Percentiles rank a stretch among this genome's conserved stretches.
phyloP scores from a whole-genome alignment of 2,113 vertebrate species.

The Furnarius figulus region DNA sequence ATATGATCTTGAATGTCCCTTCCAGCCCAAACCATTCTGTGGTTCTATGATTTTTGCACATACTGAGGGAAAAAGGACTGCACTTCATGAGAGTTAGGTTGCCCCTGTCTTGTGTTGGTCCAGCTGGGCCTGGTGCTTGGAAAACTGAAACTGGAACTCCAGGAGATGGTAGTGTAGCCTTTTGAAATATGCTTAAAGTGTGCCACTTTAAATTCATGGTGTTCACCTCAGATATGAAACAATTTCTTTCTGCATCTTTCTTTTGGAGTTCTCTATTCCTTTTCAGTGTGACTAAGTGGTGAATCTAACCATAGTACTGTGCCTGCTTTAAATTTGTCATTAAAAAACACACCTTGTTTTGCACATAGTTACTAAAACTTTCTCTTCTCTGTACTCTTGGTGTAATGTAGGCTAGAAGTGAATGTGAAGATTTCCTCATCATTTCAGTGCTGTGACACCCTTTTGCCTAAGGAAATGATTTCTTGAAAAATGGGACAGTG shows the following conservation, averaged over 20 bases:
- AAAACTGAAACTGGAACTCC: not conserved
- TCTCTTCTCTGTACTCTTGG: not conserved
- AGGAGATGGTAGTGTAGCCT: not conserved
- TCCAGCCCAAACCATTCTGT: not conserved
- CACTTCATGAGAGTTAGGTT: not conserved
- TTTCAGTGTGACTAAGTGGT: not conserved
- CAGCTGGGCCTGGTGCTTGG: not conserved
- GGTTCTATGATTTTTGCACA: not conserved
- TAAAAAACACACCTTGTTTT: fast-evolving
- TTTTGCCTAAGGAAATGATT: not conserved
- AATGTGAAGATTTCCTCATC: not conserved
- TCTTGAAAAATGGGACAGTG: not conserved
- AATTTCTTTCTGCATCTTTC: not conserved
- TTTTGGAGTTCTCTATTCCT: not conserved
- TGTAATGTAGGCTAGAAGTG: not conserved
- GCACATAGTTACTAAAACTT: not conserved
- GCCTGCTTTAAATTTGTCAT: not conserved
- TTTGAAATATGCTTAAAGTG: not conserved
- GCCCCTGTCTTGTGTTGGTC: not conserved
- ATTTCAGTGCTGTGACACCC: not conserved
- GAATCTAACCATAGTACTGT: not conserved
- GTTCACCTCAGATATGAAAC: not conserved
- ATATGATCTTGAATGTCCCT: not conserved
- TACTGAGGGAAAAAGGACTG: not conserved
- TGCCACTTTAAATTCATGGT: not conserved